These are phyloP conservation scores for Anoplophora glabripennis DNA, from an alignment of 1,140 invertebrate genomes.

Conservation along the genomic window DNA sequence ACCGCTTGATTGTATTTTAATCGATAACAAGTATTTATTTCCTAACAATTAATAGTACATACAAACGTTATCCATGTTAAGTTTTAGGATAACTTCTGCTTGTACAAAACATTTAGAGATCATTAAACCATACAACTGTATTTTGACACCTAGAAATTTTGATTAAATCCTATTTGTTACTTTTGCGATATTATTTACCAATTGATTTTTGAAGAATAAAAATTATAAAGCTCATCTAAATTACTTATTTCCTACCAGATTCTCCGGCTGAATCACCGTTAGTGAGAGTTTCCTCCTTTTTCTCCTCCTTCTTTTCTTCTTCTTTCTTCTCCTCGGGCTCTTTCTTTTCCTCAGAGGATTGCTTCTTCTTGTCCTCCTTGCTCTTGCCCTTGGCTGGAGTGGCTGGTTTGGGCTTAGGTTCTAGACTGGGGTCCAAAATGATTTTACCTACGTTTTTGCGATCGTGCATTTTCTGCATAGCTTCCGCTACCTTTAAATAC, in stretches of 20 bases:
- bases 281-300: slow-evolving; percentile 55
- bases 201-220: background rate
- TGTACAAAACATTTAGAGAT: too few species aligned
- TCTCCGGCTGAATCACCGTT: slow-evolving; percentile 57
- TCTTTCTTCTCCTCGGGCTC: slow-evolving; percentile 62
- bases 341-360: slow-evolving; percentile 66
- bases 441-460: slow-evolving; percentile 89
- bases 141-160: too few species aligned
- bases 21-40: too few species aligned
- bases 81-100: too few species aligned
- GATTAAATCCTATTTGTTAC: too few species aligned
- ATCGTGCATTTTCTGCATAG: slow-evolving; percentile 91
- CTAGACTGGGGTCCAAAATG: slow-evolving; percentile 73
- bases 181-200: background rate
- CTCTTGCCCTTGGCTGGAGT: slow-evolving; percentile 72
- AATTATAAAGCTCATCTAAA: background rate
- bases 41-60: too few species aligned
- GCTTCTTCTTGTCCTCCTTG: slow-evolving; percentile 71
- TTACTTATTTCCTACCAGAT: slow-evolving; percentile 45
- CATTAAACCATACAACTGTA: too few species aligned
- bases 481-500: slow-evolving; percentile 68
- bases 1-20: background rate
- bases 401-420: slow-evolving; percentile 73
- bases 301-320: slow-evolving; percentile 57
- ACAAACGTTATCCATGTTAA: too few species aligned